Conservation (phyloP, 2,888 invertebrate genomes). For the Tolmerus cingulatus region DNA sequence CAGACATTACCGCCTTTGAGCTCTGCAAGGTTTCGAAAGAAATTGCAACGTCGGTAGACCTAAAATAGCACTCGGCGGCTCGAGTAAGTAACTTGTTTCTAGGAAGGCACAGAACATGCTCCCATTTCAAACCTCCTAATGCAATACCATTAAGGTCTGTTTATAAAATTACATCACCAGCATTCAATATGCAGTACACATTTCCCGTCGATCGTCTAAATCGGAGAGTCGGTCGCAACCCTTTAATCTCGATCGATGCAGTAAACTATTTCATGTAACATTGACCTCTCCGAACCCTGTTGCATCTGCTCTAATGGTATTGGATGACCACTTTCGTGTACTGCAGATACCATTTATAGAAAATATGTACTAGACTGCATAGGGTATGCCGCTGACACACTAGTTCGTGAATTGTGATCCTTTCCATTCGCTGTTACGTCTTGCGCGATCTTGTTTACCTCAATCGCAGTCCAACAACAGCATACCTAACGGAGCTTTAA, state of each 20-base stretch:
- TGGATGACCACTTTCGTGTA: conserved; percentile 37
- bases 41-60: neutral
- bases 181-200: conserved; percentile 2
- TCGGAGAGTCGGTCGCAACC: conserved; percentile 10
- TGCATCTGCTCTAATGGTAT: conserved; percentile 37
- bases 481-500: conserved; percentile 4
- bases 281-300: conserved; percentile 17
- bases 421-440: conserved; percentile 25
- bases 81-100: neutral
- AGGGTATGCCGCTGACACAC: conserved; percentile 26
- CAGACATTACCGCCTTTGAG: neutral
- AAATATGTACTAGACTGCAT: conserved; percentile 25
- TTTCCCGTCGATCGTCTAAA: conserved; percentile 4
- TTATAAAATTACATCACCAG: conserved; percentile 31
- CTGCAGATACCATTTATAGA: conserved; percentile 35
- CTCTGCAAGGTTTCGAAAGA: neutral
- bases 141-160: conserved; percentile 14
- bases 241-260: conserved; percentile 35
- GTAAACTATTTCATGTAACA: conserved; percentile 37
- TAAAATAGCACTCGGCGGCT: neutral
- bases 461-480: neutral
- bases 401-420: conserved; percentile 36
- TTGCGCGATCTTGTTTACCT: conserved; percentile 34
- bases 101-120: conserved; percentile 8
- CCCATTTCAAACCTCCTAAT: conserved; percentile 7